Conservation (phyloP, 2,113 vertebrate genomes). For the Corythoichthys haematopterus region DNA sequence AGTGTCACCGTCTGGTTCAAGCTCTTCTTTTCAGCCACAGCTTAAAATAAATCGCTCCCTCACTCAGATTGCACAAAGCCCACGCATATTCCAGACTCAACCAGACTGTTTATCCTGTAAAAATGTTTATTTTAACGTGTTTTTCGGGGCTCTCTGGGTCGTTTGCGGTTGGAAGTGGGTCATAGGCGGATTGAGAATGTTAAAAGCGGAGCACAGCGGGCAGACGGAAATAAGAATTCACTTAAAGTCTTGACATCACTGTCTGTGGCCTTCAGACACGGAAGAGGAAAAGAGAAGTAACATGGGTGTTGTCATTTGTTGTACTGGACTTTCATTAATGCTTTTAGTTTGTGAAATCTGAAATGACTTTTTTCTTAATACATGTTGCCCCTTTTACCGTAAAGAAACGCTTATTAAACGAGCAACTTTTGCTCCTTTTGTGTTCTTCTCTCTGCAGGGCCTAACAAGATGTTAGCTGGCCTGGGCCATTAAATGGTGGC, state of each 20-base stretch:
- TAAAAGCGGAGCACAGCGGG: constrained; percentile 56
- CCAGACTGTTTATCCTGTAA: constrained; percentile 55
- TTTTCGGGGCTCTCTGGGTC: constrained; percentile 43
- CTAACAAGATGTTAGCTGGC: constrained; percentile 92
- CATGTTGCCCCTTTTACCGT: constrained; percentile 43
- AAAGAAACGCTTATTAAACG: constrained; percentile 80
- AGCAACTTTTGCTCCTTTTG: constrained; percentile 88
- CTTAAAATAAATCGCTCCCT: constrained; percentile 59
- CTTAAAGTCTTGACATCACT: constrained; percentile 53
- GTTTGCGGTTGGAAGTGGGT: constrained; percentile 65
- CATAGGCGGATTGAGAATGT: constrained; percentile 51
- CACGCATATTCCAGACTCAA: constrained; percentile 57
- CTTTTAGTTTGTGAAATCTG: constrained; percentile 21
- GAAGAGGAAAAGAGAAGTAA: constrained; percentile 59
- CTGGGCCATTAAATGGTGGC: constrained; percentile 86
- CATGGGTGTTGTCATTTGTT: constrained; percentile 33
- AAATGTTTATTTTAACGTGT: constrained; percentile 67
- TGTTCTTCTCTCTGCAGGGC: constrained; percentile 85
- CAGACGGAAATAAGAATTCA: constrained; percentile 62
- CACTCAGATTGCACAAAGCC: constrained; percentile 54
- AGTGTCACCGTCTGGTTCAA: constrained; percentile 70
- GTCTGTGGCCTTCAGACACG: constrained; percentile 57
- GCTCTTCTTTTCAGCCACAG: constrained; percentile 50
- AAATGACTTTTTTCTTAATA: constrained; percentile 21
- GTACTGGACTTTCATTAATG: constrained; percentile 8